Percentiles rank a stretch among this genome's conserved stretches.
These are phyloP conservation scores for Eubasilissa splendida DNA, from an alignment of 2,888 invertebrate genomes.

Conservation along the genomic window DNA sequence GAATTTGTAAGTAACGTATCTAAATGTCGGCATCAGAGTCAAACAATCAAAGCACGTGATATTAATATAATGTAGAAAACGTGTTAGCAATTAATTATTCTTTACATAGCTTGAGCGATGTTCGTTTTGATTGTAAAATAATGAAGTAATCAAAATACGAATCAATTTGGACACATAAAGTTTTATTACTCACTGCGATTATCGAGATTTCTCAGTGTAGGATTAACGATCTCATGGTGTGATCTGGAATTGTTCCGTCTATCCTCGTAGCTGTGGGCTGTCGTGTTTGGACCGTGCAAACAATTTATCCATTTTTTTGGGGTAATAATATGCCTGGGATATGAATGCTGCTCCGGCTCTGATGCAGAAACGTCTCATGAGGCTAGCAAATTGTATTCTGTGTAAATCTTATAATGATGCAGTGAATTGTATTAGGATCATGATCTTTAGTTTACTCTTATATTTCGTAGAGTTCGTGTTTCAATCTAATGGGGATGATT, in stretches of 20 bases:
- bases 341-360: neutral
- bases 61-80: constrained; percentile 2
- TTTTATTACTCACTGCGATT: neutral
- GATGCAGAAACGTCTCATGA: neutral
- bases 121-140: constrained; percentile 5
- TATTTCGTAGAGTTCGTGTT: too few species aligned
- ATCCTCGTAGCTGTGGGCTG: neutral
- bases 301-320: neutral
- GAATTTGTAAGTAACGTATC: too few species aligned
- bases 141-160: constrained; percentile 20
- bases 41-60: too few species aligned
- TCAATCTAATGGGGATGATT: too few species aligned
- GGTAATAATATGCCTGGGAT: neutral
- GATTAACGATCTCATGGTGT: neutral
- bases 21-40: too few species aligned
- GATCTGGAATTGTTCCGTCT: neutral
- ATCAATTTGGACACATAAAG: constrained; percentile 19
- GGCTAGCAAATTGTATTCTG: too few species aligned
- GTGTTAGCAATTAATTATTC: constrained; percentile 1
- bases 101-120: neutral
- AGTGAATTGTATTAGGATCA: too few species aligned
- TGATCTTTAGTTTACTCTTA: too few species aligned
- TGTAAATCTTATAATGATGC: too few species aligned
- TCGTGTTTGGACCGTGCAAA: constrained; percentile 13
- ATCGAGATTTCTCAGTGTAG: neutral